Base-by-base conservation (phyloP, 1,140 invertebrate species). In the Zaprionus lachaisei region DNA sequence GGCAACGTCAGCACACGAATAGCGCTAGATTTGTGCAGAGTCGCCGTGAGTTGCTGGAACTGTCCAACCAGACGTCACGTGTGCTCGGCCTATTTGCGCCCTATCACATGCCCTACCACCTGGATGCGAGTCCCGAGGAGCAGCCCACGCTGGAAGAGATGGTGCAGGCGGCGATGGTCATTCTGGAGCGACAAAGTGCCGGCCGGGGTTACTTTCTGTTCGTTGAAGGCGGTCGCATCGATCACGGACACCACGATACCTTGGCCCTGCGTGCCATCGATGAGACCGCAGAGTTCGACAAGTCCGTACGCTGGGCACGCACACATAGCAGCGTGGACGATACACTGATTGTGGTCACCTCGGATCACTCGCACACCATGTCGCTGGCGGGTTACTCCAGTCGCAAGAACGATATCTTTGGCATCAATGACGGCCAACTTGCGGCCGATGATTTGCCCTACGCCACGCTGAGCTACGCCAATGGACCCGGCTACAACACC, bases 61-160 rank as follows among this genome's bases (percentile, higher is more conserved):
- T 94, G 54, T 93, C 94, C 0, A 85, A 91, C n/a, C 70, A 82
- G 11, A 92, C 93, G 9, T 81, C 93, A 11, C 93, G 92, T 51
- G 83, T 95, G 0, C 65, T 95, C 9, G 94, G 94, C 1, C 77
- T 95, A 2, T 95, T 95, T 57, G 92, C 94, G 0, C 91, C 92
- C 34, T 93, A 93, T 47, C 94, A 95, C 71, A 93, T 94, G 93
- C 92, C 93, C 7, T 95, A 95, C 66, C 92, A 95, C 76, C 79
- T 95, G 31, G 90, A 94, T 81, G 94, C 28, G 85, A 95, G 93
- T 78, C 95, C 83, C 93, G 34, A 26, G 91, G 96, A 93, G 73
- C 95, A 92, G 93, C 96, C 97, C 0, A 96, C 96, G 1, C 92
- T 98, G 2, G 94, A 94, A 11, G 96, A 97, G 91, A 97, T 98